Conservation (phyloP, 1,140 invertebrate genomes). For the Diprion similis region DNA sequence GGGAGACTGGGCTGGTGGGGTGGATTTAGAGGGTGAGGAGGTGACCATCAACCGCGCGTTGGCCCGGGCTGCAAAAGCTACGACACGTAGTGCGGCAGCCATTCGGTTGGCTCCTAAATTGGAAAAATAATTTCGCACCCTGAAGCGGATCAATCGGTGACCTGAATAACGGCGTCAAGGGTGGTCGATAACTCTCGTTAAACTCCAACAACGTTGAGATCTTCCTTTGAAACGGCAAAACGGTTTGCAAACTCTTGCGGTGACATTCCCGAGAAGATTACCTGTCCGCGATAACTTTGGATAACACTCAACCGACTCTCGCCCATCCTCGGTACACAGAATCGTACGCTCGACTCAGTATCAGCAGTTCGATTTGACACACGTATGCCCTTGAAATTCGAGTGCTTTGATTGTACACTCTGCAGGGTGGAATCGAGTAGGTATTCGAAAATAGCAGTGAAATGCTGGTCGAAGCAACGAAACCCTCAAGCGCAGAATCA, state of each 20-base stretch:
- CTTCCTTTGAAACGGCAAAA: background rate
- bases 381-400: background rate
- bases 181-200: conserved; percentile 3
- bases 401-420: background rate
- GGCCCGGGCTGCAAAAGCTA: conserved; percentile 6
- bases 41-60: background rate
- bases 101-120: conserved; percentile 2
- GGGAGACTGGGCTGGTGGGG: background rate
- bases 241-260: background rate
- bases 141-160: background rate
- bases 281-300: background rate
- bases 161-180: background rate
- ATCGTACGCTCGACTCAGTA: background rate
- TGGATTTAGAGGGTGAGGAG: background rate
- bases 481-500: background rate
- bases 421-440: background rate
- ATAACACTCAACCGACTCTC: background rate
- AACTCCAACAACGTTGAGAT: background rate
- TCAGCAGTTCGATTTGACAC: background rate
- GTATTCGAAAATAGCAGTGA: background rate
- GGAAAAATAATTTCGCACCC: conserved; percentile 1
- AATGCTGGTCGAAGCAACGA: background rate
- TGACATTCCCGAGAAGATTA: background rate
- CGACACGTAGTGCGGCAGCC: conserved; percentile 6
- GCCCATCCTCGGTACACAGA: background rate